Evolutionary conservation across 2,888 invertebrate species (phyloP).

Genomic region (Phengaris arion): DNA sequence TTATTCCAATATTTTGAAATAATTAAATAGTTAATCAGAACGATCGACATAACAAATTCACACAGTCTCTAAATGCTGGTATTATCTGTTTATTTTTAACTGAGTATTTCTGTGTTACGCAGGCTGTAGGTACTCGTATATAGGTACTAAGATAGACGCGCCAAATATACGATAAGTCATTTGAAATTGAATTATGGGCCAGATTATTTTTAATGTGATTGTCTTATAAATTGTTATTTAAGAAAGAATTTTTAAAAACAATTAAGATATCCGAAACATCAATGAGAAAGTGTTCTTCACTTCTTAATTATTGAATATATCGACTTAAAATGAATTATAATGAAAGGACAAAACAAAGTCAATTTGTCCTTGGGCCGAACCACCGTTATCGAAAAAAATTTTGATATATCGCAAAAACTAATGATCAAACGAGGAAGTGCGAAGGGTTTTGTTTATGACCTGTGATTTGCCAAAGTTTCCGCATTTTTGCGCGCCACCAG

Average conservation of each 20-base stretch:
- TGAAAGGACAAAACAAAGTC: neutral
- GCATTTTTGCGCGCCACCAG: conserved; percentile 5
- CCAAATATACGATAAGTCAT: neutral
- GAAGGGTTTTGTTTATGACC: conserved; percentile 13
- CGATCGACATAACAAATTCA: neutral
- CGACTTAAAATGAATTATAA: too few species aligned
- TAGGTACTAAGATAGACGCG: conserved; percentile 3
- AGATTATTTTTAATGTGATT: neutral
- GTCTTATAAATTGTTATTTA: neutral
- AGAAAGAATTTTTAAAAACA: neutral
- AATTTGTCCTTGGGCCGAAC: neutral
- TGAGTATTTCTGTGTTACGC: neutral
- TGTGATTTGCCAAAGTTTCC: conserved; percentile 25
- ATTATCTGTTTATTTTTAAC: conserved; percentile 19
- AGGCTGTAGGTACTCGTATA: neutral
- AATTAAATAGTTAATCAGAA: neutral
- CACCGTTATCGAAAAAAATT: neutral
- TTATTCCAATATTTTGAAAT: neutral
- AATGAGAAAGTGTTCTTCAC: neutral
- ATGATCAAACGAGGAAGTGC: conserved; percentile 6
- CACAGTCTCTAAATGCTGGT: neutral
- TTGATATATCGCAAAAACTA: neutral
- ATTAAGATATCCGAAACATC: too few species aligned
- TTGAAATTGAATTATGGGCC: neutral
- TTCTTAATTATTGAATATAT: neutral